Evolutionary conservation across 2,113 vertebrate species (phyloP).

Genomic region (Origma solitaria): DNA sequence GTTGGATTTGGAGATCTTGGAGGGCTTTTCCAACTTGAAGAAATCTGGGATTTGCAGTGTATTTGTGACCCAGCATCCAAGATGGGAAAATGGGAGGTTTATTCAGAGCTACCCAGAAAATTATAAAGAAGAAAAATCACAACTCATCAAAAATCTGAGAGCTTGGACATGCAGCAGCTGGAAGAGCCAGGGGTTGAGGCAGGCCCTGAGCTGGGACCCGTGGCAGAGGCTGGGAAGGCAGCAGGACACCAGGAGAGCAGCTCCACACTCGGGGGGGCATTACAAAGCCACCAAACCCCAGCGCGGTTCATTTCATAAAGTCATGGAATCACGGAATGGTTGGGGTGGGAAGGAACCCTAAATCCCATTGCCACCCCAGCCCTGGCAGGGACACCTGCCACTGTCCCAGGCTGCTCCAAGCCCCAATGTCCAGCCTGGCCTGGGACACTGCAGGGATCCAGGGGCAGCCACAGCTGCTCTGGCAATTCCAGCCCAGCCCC

Average conservation of each 20-base stretch:
- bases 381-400: neutral
- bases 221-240: neutral
- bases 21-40: neutral
- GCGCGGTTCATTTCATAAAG: fast-evolving
- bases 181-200: neutral
- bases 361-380: neutral
- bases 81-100: neutral
- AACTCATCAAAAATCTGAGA: neutral
- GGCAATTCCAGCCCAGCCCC: neutral
- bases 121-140: no score
- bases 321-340: neutral
- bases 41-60: fast-evolving
- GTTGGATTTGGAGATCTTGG: neutral
- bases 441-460: fast-evolving
- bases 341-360: neutral
- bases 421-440: neutral
- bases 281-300: neutral
- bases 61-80: fast-evolving
- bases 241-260: neutral
- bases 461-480: no score
- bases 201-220: neutral
- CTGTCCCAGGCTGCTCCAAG: fast-evolving
- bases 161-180: neutral
- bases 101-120: neutral
- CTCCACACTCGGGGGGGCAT: fast-evolving